phyloP scores from a whole-genome alignment of 2,113 vertebrate genomes.

The Scatophagus argus region DNA sequence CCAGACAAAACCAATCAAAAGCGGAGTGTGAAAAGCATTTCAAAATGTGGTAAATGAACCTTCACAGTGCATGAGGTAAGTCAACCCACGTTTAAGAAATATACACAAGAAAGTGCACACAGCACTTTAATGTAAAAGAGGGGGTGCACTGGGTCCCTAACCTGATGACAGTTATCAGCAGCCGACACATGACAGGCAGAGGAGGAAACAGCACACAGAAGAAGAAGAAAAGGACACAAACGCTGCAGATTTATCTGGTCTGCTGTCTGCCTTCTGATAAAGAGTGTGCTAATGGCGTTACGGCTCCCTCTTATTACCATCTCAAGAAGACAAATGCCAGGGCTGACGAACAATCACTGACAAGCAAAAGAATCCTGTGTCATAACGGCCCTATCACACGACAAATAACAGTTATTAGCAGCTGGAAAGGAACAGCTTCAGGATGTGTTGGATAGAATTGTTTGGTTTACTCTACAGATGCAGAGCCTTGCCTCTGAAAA shows the following conservation, averaged over 20 bases:
- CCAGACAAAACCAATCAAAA: not conserved
- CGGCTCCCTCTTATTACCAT: constrained; percentile 21
- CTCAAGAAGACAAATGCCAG: constrained; percentile 25
- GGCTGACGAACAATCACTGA: constrained; percentile 45
- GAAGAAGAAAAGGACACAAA: constrained; percentile 14
- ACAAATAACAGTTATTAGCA: constrained; percentile 48
- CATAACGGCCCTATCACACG: constrained; percentile 43
- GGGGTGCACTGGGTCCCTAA: constrained; percentile 4
- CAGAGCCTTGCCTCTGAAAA: constrained; percentile 10
- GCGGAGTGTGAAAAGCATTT: not conserved
- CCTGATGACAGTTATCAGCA: constrained; percentile 37
- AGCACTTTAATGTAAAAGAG: not conserved
- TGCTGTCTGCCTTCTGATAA: constrained; percentile 37
- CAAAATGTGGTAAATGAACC: not conserved
- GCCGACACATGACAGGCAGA: constrained; percentile 5
- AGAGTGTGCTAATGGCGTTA: constrained; percentile 20
- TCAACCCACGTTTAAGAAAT: not conserved
- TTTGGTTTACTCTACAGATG: not conserved
- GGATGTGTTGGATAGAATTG: not conserved
- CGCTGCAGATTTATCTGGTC: constrained; percentile 18
- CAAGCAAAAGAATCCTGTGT: constrained; percentile 1
- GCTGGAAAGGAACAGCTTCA: not conserved
- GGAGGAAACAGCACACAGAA: not conserved
- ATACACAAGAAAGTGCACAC: not conserved
- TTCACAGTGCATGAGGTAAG: not conserved